Conservation (phyloP, 2,113 vertebrate genomes). For the Climacteris rufus region DNA sequence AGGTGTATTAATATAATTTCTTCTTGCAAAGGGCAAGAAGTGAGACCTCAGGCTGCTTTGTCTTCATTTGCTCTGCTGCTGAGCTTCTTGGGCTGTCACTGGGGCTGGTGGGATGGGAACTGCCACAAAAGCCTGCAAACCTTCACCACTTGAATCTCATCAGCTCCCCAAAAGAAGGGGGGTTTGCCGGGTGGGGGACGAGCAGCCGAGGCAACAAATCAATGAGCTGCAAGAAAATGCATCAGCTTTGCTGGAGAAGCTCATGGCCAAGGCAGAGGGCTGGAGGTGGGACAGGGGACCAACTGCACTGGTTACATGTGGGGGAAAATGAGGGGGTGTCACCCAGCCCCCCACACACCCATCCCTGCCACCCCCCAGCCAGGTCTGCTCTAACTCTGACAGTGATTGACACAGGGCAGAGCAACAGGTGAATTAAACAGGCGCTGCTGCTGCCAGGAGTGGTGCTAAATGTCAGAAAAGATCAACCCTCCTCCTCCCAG, state of each 20-base stretch:
- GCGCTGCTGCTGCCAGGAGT: neutral
- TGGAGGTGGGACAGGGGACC: neutral
- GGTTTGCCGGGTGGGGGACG: neutral
- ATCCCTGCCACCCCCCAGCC: neutral
- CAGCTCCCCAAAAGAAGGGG: neutral
- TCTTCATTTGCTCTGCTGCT: neutral
- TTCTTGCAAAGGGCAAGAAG: neutral
- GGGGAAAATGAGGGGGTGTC: neutral
- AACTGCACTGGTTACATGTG: fast-evolving
- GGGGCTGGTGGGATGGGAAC: neutral
- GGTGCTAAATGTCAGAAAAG: slow-evolving; percentile 61
- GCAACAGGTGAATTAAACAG: slow-evolving; percentile 58
- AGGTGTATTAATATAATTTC: neutral
- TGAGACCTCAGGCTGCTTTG: neutral
- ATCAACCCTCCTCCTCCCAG: neutral
- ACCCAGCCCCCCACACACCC: neutral
- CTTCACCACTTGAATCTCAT: neutral
- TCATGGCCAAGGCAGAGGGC: neutral
- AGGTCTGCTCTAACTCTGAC: neutral
- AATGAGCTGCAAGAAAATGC: neutral
- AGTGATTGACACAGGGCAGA: slow-evolving; percentile 37
- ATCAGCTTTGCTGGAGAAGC: neutral
- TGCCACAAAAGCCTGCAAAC: neutral
- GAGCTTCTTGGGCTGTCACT: neutral
- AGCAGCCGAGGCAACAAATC: neutral